Evolutionary conservation across 2,888 invertebrate genomes (phyloP).

Genomic region (Ptychoptera albimana): DNA sequence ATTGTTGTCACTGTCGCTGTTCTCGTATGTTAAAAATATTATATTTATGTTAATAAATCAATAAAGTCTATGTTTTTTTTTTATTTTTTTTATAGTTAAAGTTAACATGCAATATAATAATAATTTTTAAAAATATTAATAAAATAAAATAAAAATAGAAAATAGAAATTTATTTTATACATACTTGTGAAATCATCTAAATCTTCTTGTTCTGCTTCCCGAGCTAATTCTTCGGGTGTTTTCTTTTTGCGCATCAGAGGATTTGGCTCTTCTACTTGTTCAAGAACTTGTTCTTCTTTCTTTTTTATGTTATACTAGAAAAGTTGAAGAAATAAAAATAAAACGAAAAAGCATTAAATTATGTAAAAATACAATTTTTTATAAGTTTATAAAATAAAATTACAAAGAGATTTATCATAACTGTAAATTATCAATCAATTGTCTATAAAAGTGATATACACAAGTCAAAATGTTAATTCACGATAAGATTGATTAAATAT

Average conservation of each 20-base stretch:
- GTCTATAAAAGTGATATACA: no score
- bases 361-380: no score
- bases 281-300: constrained; percentile 89
- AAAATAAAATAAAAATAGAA: constrained; percentile 6
- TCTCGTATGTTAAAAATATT: no score
- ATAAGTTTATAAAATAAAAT: no score
- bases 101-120: constrained; percentile 2
- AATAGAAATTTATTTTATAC: constrained; percentile 20
- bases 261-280: constrained; percentile 76
- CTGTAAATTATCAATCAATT: neutral
- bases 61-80: constrained; percentile 5
- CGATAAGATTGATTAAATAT: no score
- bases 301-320: constrained; percentile 89
- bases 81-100: constrained; percentile 5
- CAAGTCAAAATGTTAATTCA: no score
- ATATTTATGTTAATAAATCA: neutral
- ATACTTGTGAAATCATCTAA: constrained; percentile 94
- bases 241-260: constrained; percentile 97
- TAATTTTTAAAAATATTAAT: constrained; percentile 4
- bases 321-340: constrained; percentile 13
- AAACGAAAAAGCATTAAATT: neutral
- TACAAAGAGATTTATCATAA: neutral
- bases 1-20: no score
- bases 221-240: constrained; percentile 93
- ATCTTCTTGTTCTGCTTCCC: constrained; percentile 90